These are phyloP conservation scores for Conomelus anceps DNA, from an alignment of 2,888 invertebrate species.

Conservation along the genomic window DNA sequence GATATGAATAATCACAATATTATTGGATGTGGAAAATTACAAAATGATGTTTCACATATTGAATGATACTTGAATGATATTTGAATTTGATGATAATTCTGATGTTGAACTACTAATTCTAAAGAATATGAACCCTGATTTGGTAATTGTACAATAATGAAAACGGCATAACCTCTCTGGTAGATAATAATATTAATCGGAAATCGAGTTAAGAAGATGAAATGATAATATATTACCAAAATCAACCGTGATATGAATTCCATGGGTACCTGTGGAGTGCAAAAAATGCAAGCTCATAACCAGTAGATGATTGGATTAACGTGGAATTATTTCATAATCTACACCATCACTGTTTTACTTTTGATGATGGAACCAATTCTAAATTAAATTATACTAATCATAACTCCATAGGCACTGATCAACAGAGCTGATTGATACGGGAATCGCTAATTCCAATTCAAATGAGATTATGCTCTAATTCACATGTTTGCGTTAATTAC, in stretches of 20 bases:
- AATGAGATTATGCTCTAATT: neutral
- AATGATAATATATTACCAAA: neutral
- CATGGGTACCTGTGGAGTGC: neutral
- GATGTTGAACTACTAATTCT: too few relatives aligned
- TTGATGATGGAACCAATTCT: neutral
- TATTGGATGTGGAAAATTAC: too few relatives aligned
- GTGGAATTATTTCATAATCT: neutral
- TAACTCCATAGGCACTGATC: neutral
- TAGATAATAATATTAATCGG: neutral
- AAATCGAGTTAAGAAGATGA: neutral
- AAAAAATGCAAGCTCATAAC: neutral
- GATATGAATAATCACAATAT: too few relatives aligned
- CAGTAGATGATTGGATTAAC: neutral
- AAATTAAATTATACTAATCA: neutral
- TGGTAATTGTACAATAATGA: too few relatives aligned
- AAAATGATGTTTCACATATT: too few relatives aligned
- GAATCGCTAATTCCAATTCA: neutral
- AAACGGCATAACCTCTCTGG: too few relatives aligned
- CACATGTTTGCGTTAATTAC: neutral
- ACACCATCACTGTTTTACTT: neutral
- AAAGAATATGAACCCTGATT: too few relatives aligned
- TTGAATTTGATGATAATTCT: too few relatives aligned
- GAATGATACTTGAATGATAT: too few relatives aligned
- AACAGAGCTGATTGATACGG: neutral
- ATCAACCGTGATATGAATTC: too few relatives aligned